Evolutionary conservation across 2,113 vertebrate genomes (phyloP).

Genomic region (Cochlearius cochlearius): DNA sequence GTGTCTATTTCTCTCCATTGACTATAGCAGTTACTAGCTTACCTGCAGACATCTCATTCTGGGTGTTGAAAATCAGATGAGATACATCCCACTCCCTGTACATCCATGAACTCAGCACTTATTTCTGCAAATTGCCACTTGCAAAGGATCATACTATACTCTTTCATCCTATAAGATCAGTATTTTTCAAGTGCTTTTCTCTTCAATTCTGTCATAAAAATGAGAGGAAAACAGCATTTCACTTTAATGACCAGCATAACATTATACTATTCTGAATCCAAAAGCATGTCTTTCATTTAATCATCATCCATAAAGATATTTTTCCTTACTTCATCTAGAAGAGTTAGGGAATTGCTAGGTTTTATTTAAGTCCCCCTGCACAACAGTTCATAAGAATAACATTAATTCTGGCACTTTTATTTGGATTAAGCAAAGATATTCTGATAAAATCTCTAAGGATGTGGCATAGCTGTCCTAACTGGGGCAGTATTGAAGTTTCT

Average conservation of each 20-base stretch:
- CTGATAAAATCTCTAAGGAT: background rate
- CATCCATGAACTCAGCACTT: background rate
- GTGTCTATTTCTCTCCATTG: background rate
- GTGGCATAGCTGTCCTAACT: background rate
- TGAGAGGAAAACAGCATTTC: conserved; percentile 26
- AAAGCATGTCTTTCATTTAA: background rate
- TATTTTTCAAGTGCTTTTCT: conserved; percentile 22
- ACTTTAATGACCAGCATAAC: conserved; percentile 25
- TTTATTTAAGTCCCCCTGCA: background rate
- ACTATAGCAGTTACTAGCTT: background rate
- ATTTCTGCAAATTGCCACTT: conserved; percentile 12
- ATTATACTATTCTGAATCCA: background rate
- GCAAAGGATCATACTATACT: background rate
- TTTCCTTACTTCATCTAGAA: background rate
- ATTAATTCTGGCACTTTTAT: background rate
- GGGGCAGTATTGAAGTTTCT: background rate
- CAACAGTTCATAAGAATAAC: background rate
- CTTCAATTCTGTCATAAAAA: conserved; percentile 20
- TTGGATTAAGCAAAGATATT: background rate
- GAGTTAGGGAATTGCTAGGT: background rate
- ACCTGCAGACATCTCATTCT: background rate
- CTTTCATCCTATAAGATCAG: background rate
- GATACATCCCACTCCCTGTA: background rate
- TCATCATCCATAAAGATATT: background rate
- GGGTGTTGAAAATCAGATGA: background rate